A percentile compares a stretch with the other conserved stretches of the same genome.
Conservation (phyloP, 2,888 invertebrate species). For the Perithous albicinctus region DNA sequence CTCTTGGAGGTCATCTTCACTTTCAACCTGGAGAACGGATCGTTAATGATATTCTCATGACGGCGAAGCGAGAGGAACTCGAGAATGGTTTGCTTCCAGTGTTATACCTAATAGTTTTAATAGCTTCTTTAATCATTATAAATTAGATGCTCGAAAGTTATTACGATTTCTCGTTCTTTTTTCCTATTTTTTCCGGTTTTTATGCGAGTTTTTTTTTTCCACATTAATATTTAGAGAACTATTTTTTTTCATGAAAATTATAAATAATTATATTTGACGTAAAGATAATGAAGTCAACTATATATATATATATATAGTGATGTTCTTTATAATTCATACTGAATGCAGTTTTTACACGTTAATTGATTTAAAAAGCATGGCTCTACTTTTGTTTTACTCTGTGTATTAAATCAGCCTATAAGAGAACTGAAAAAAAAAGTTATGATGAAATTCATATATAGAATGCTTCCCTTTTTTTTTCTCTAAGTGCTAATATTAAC, state of each 20-base stretch:
- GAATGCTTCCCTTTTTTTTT: neutral
- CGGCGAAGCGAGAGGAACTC: conserved; percentile 86
- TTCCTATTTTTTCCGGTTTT: neutral
- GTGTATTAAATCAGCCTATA: too few relatives aligned
- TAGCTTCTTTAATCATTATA: neutral
- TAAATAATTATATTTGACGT: too few relatives aligned
- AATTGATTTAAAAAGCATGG: neutral
- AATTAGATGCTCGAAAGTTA: neutral
- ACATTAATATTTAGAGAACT: too few relatives aligned
- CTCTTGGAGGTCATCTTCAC: conserved; percentile 86
- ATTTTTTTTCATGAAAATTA: too few relatives aligned
- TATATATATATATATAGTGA: too few relatives aligned
- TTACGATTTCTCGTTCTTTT: neutral
- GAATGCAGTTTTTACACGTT: too few relatives aligned
- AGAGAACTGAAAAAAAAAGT: too few relatives aligned
- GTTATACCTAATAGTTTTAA: neutral
- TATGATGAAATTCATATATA: too few relatives aligned
- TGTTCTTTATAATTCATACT: too few relatives aligned
- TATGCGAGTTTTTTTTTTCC: too few relatives aligned
- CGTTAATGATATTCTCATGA: conserved; percentile 88
- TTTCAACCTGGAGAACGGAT: conserved; percentile 85
- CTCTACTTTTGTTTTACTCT: neutral
- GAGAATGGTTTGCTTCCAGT: conserved; percentile 84
- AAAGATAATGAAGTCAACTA: too few relatives aligned
- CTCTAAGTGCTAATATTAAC: too few relatives aligned